Evolutionary conservation across 2,113 vertebrate species (phyloP), one percentile per base, ranked within the genome.

Genomic region (Saccopteryx bilineata): DNA sequence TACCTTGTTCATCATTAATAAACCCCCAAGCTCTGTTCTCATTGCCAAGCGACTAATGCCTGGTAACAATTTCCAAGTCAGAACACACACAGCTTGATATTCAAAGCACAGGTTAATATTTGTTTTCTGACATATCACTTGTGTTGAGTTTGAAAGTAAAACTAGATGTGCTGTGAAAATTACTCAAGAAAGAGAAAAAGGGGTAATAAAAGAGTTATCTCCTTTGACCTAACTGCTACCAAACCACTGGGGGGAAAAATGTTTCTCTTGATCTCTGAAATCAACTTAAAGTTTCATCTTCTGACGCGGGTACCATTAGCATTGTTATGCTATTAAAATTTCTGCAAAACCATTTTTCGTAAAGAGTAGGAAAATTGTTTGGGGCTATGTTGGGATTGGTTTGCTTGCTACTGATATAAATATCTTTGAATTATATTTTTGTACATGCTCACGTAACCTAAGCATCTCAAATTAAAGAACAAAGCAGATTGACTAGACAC

Each of bases 341-440:
- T 95, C 21, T 54, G 48, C 66, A 94, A 54, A 98, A 14, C 21
- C 69, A 39, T 80, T 95, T 94, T 96, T 83, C 58, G 74, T 11
- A 1, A 63, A 87, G 12, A n/a, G 3, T 65, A 95, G 48, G 48
- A 33, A 96, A 83, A 94, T 71, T 78, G 14, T 91, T 79, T 72
- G 75, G 10, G 1, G 65, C 54, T 91, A 83, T 17, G 1, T 31
- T 95, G 71, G 79, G 18, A 84, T 56, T 96, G 19, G 46, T 94
- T 93, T 96, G 79, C 80, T 92, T 96, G 66, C 71, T 54, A 48
- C 56, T 91, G 76, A 84, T 74, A 87, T n/a, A 95, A 96, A 96
- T 28, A 71, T 95, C 58, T 91, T 79, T 90, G 50, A 80, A 86
- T 86, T 91, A 21, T 78, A 78, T 79, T 92, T 95, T 86, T 74